Conservation (phyloP, 2,888 invertebrate genomes). For the Myathropa florea region DNA sequence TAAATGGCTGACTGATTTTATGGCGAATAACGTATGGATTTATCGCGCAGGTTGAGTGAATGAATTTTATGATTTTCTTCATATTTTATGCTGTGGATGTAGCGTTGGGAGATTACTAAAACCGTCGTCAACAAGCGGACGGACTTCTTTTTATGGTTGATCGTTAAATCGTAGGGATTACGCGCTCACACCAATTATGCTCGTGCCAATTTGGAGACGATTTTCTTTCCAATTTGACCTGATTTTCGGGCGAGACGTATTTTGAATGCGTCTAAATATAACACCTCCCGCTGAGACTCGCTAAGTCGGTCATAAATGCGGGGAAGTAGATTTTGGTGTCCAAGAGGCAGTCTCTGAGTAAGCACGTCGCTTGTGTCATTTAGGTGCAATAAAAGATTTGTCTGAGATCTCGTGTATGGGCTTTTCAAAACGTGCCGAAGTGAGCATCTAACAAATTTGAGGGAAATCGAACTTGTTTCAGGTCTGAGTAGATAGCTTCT, state of each 20-base stretch:
- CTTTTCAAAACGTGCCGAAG: background rate
- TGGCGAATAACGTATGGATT: constrained; percentile 1
- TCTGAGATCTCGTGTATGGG: background rate
- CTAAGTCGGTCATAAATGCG: background rate
- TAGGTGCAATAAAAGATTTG: background rate
- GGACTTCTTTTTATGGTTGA: background rate
- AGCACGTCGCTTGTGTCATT: background rate
- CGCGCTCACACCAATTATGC: background rate
- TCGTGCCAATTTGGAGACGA: background rate
- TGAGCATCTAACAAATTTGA: too few relatives aligned
- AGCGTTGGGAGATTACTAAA: background rate
- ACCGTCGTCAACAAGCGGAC: background rate
- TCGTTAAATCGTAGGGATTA: background rate
- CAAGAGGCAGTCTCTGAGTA: background rate
- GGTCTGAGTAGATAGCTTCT: too few relatives aligned
- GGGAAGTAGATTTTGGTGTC: background rate
- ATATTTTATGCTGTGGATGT: constrained; percentile 13
- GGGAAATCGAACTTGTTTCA: too few relatives aligned
- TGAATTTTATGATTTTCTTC: constrained; percentile 1
- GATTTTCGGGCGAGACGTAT: background rate
- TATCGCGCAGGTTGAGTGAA: background rate
- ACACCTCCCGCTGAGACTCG: background rate
- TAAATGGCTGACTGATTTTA: constrained; percentile 31
- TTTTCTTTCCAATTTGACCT: background rate
- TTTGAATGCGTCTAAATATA: background rate